phyloP scores from a whole-genome alignment of 1,140 invertebrate genomes.

The Nasonia giraulti region DNA sequence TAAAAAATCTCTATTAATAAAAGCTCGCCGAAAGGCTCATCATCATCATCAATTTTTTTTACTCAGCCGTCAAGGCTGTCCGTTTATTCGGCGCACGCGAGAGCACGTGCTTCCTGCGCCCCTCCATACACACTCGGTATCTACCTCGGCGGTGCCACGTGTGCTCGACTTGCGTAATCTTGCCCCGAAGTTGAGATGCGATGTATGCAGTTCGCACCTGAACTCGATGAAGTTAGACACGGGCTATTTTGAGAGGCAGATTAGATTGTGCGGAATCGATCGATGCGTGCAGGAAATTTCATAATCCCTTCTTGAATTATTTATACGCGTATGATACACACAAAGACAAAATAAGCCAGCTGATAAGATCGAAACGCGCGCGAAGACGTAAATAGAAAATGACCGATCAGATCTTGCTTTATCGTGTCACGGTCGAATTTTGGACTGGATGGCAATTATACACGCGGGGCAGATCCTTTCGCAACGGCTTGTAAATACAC shows the following conservation, averaged over 20 bases:
- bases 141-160: neutral
- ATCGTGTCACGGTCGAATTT: neutral
- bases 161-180: neutral
- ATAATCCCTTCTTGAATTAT: neutral
- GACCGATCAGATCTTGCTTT: constrained; percentile 4
- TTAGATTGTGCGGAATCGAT: too few species aligned
- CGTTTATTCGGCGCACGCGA: neutral
- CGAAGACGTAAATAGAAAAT: neutral
- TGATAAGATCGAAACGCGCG: neutral
- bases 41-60: neutral
- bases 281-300: neutral
- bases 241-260: too few species aligned
- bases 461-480: neutral
- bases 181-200: too few species aligned
- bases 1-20: neutral
- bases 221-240: too few species aligned
- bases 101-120: neutral
- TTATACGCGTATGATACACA: neutral
- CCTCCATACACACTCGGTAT: neutral
- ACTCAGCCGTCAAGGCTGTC: neutral
- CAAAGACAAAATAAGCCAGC: too few species aligned
- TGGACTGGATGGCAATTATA: neutral
- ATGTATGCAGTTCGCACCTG: too few species aligned
- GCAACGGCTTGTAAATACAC: constrained; percentile 47
- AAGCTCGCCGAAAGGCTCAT: neutral